These are phyloP conservation scores for Pelochelys cantorii DNA, from an alignment of 2,797 vertebrate species.

Conservation along the genomic window DNA sequence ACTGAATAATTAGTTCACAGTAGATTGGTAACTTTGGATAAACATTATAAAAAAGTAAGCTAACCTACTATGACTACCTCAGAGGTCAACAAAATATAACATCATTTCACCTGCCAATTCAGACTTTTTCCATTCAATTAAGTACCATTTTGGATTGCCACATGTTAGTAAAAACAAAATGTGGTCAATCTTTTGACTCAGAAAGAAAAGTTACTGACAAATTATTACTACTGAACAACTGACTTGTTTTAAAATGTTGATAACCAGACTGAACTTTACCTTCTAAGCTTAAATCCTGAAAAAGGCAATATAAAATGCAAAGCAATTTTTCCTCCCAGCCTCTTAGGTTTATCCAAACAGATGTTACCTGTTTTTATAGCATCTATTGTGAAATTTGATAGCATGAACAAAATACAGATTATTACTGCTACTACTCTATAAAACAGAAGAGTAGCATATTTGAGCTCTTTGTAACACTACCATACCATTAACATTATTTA, in stretches of 20 bases:
- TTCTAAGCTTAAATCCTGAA: background rate
- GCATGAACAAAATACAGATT: conserved; percentile 26
- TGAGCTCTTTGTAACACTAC: conserved; percentile 13
- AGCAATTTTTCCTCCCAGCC: conserved; percentile 9
- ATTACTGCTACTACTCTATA: conserved; percentile 4
- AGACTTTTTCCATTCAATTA: conserved; percentile 1
- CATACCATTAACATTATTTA: conserved; percentile 13
- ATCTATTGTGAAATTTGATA: background rate
- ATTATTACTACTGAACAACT: conserved; percentile 45
- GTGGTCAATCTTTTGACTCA: background rate
- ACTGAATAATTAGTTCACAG: background rate
- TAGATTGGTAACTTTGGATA: conserved; percentile 4
- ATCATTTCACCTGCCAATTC: conserved; percentile 10
- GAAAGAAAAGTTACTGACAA: conserved; percentile 43
- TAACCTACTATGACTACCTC: background rate
- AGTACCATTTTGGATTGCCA: background rate
- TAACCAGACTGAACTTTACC: background rate
- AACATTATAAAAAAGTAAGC: background rate
- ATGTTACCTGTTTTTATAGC: conserved; percentile 36
- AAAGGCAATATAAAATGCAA: background rate
- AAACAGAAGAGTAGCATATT: conserved; percentile 41
- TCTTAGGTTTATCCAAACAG: conserved; percentile 25
- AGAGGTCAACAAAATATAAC: background rate
- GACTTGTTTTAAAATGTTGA: background rate
- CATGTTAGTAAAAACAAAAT: conserved; percentile 9